phyloP scores from a whole-genome alignment of 1,140 invertebrate species.

The Cyclina sinensis region DNA sequence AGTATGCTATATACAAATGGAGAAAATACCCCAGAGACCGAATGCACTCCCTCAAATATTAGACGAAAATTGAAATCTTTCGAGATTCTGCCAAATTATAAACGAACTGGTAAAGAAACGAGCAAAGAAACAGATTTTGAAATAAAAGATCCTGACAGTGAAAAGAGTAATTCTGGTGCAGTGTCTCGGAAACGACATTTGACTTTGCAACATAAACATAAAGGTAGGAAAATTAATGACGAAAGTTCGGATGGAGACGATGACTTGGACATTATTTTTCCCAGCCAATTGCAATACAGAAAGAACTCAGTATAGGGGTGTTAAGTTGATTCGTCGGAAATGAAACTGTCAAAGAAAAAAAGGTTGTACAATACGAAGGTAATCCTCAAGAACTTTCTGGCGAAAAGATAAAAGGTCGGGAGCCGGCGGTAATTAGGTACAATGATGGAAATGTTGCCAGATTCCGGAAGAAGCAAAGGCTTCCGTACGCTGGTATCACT shows the following conservation, averaged over 20 bases:
- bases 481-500: background rate
- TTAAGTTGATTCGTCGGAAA: background rate
- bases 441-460: background rate
- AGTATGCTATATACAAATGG: background rate
- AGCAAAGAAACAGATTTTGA: background rate
- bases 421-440: background rate
- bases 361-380: background rate
- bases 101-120: background rate
- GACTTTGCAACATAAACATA: background rate
- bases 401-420: background rate
- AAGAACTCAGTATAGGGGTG: background rate
- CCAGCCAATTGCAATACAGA: background rate
- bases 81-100: constrained; percentile 28
- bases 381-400: background rate
- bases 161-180: background rate
- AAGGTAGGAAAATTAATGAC: background rate
- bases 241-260: background rate
- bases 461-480: background rate
- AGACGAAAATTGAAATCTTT: constrained; percentile 22
- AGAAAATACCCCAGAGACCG: background rate
- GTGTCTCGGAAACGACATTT: background rate
- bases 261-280: constrained; percentile 11
- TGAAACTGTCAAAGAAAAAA: background rate
- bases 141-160: background rate
- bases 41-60: background rate